Evolutionary conservation across 2,113 vertebrate species (phyloP).

Genomic region (Ascaphus truei): DNA sequence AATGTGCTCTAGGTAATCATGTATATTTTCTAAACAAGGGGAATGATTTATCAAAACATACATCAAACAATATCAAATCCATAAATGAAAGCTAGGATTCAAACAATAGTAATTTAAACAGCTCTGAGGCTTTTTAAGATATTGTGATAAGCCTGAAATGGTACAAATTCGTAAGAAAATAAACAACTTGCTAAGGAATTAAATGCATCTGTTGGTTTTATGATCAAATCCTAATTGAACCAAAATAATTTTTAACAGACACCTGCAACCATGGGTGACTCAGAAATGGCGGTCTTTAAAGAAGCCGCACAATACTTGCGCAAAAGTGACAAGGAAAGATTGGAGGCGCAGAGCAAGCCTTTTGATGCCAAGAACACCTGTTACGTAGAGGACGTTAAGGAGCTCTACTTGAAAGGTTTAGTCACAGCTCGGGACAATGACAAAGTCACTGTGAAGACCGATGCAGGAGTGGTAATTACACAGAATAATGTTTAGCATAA

Average conservation of each 20-base stretch:
- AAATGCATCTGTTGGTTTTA: no score
- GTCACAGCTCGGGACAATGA: conserved; percentile 70
- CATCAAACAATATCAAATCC: no score
- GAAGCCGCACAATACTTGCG: conserved; percentile 64
- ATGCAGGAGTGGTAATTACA: conserved; percentile 63
- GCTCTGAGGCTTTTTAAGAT: no score
- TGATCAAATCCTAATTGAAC: no score
- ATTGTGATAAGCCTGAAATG: no score
- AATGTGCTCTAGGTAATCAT: no score
- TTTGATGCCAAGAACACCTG: conserved; percentile 82
- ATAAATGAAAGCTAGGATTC: no score
- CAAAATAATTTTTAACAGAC: conserved; percentile 16
- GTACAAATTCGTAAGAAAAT: no score
- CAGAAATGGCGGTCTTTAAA: conserved; percentile 68
- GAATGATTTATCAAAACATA: no score
- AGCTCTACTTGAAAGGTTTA: conserved; percentile 81
- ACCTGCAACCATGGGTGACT: conserved; percentile 62
- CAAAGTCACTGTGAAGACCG: conserved; percentile 79
- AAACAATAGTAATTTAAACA: no score
- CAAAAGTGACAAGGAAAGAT: conserved; percentile 68
- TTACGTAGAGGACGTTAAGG: conserved; percentile 67
- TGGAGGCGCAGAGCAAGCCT: conserved; percentile 69
- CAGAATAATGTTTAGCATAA: not conserved
- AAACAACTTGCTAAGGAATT: no score
- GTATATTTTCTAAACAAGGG: no score